Evolutionary conservation across 53 echinoderm and acorn worm species (phyloP), one percentile per base, ranked within the genome.

Genomic region (Mesocentrotus franciscanus): DNA sequence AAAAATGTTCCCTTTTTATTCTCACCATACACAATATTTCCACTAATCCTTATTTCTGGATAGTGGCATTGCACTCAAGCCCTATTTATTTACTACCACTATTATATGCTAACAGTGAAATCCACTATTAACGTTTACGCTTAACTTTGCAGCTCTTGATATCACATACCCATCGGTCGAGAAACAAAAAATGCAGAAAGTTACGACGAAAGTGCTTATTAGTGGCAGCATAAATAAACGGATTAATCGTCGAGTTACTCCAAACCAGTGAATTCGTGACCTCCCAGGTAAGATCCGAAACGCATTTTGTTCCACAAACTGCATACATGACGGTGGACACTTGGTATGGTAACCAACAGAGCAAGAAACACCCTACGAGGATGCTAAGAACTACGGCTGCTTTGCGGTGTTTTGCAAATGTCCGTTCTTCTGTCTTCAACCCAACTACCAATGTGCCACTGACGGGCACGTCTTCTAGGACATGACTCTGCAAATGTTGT

Each of bases 151-250:
- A 93, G 5, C 83, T 35, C 32, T 29, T 79, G 4, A 78, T 32
- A n/a, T 93, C 94, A 58, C 94, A 94, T 3, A 2, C 56, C 95
- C 95, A 94, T 5, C 87, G 95, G n/a, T 94, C 95, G 9, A 94
- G 95, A n/a, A 85, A 29, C 68, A 94, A 85, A 70, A 32, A 78
- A 9, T 96, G 87, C 76, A 13, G 90, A 71, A 98, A 98, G 26
- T 96, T 96, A 33, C 95, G 92, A 39, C 97, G 84, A 75, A 97
- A 98, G n/a, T 96, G 96, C 9, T 91, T 75, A 83, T 98, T 98
- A 2, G 97, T 98, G 15, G 96, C 62, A 7, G 97, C 98, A 94
- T 98, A 98, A 30, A 98, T 92, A 60, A 98, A 94, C 5, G 98
- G 98, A 61, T 98, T 97, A 11, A 98, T 34, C 1, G 96, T 96